phyloP scores from a whole-genome alignment of 2,113 vertebrate species.

The Sisor rabdophorus region DNA sequence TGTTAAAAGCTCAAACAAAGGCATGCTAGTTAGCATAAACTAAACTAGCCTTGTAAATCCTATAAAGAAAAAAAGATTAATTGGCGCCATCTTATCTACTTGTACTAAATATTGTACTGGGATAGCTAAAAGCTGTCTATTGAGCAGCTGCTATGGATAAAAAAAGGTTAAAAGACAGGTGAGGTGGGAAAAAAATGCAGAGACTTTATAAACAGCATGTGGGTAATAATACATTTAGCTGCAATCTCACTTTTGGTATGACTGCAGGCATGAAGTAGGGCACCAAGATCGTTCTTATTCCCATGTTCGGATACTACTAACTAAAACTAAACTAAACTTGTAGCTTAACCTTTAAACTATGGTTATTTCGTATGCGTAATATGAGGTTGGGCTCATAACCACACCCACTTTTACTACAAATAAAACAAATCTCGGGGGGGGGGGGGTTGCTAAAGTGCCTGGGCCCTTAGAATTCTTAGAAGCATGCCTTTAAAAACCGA shows the following conservation, averaged over 20 bases:
- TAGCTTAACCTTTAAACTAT: neutral
- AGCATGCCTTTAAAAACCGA: too few species aligned
- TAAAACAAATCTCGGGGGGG: too few species aligned
- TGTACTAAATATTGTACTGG: slow-evolving; percentile 32
- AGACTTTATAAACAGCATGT: slow-evolving; percentile 24
- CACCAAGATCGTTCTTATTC: neutral
- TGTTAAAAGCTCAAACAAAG: neutral
- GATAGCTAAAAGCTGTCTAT: slow-evolving; percentile 18
- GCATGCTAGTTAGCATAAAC: slow-evolving; percentile 29
- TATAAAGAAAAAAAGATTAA: slow-evolving; percentile 18
- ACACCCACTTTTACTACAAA: too few species aligned
- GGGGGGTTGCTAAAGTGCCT: too few species aligned
- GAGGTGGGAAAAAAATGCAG: slow-evolving; percentile 4
- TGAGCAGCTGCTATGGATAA: slow-evolving; percentile 43
- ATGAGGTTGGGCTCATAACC: too few species aligned
- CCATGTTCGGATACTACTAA: neutral
- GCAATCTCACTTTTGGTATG: slow-evolving; percentile 15
- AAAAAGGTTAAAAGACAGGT: slow-evolving; percentile 10
- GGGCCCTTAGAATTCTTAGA: too few species aligned
- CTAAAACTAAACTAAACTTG: too few species aligned
- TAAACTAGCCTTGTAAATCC: neutral
- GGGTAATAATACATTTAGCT: slow-evolving; percentile 30
- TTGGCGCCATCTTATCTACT: slow-evolving; percentile 15
- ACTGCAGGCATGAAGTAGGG: slow-evolving; percentile 7
- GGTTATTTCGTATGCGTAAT: too few species aligned